A percentile compares a stretch with the other conserved stretches of the same genome.
These are phyloP conservation scores for Norana najaformis DNA, from an alignment of 2,888 invertebrate species.

Conservation along the genomic window DNA sequence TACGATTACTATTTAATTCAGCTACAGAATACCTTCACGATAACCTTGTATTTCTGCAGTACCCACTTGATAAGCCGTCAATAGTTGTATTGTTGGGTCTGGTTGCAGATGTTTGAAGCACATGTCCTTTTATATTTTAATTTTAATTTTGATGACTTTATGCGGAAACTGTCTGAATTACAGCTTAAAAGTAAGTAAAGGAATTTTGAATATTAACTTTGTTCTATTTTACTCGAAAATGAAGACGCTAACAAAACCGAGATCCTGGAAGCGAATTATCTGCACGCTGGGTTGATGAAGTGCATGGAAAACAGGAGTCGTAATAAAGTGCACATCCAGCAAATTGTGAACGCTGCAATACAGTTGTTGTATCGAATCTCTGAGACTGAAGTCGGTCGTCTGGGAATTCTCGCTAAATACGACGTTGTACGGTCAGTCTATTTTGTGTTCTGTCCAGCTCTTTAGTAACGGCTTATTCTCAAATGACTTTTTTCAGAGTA, in stretches of 20 bases:
- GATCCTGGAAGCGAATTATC: not conserved
- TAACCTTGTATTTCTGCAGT: no score
- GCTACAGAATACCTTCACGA: no score
- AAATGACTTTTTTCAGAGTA: not conserved
- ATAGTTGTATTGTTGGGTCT: no score
- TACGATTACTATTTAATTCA: no score
- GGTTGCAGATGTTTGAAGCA: no score
- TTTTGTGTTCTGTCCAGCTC: not conserved
- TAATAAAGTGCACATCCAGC: not conserved
- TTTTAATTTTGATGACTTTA: not conserved
- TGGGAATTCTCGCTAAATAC: conserved; percentile 2
- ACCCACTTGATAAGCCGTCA: no score
- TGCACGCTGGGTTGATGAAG: not conserved
- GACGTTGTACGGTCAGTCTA: not conserved
- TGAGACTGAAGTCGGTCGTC: conserved; percentile 24
- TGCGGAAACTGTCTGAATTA: not conserved
- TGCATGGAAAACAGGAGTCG: not conserved
- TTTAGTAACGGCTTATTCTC: not conserved
- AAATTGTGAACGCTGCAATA: not conserved
- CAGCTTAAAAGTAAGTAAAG: not conserved
- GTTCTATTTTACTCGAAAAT: not conserved
- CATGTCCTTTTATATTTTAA: not conserved
- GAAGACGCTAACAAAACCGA: not conserved
- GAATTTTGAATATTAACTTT: not conserved
- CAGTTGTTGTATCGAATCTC: not conserved